Conservation (phyloP, 2,113 vertebrate genomes). For the Anthoscopus minutus region DNA sequence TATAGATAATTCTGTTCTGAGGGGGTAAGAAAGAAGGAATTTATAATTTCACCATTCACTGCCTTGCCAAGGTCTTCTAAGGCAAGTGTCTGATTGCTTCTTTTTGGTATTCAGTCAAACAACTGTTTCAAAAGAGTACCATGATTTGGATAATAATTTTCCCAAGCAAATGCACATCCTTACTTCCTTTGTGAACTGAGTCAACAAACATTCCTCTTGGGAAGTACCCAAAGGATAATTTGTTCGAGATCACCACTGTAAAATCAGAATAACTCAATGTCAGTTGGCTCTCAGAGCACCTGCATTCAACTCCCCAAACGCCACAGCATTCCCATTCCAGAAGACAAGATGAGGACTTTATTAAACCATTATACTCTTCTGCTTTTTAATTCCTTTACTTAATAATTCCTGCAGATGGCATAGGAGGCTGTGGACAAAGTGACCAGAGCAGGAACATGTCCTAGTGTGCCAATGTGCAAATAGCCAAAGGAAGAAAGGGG, state of each 20-base stretch:
- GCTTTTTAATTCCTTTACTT: conserved; percentile 14
- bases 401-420: background rate
- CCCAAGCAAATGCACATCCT: conserved; percentile 68
- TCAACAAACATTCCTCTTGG: conserved; percentile 69
- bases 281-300: conserved; percentile 49
- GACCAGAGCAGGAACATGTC: background rate
- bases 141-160: conserved; percentile 73
- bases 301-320: conserved; percentile 44
- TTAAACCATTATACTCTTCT: background rate
- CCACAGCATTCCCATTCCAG: background rate
- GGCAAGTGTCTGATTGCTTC: conserved; percentile 56
- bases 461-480: background rate
- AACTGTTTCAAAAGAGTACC: conserved; percentile 66
- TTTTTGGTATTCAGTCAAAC: conserved; percentile 69
- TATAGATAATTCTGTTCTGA: conserved; percentile 45
- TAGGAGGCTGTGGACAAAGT: background rate
- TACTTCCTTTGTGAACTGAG: conserved; percentile 65
- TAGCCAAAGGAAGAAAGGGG: background rate
- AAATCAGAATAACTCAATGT: conserved; percentile 53
- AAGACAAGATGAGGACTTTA: conserved; percentile 33
- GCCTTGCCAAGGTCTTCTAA: conserved; percentile 58
- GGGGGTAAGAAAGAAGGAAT: conserved; percentile 30
- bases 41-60: conserved; percentile 52
- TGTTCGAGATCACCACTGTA: conserved; percentile 25
- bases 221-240: conserved; percentile 68